A percentile compares a stretch with the other conserved stretches of the same genome.
These are phyloP conservation scores for Champsocephalus esox DNA, from an alignment of 2,797 vertebrate genomes.

Conservation along the genomic window DNA sequence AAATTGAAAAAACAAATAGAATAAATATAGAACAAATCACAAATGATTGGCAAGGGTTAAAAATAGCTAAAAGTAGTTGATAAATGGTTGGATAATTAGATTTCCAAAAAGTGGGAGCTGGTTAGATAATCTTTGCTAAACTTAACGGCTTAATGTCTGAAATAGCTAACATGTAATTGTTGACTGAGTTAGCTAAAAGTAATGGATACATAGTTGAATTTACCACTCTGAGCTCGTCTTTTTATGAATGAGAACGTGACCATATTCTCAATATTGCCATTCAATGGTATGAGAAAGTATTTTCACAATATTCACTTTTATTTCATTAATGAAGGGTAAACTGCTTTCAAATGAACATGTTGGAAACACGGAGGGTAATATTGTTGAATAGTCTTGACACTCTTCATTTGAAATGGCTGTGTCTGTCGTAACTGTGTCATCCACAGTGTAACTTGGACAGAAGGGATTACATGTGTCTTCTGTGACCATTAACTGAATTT, in stretches of 20 bases:
- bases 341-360: neutral
- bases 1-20: neutral
- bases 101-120: neutral
- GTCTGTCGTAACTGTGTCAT: neutral
- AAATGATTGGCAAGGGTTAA: neutral
- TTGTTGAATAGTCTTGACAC: neutral
- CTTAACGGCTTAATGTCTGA: neutral
- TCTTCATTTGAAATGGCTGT: neutral
- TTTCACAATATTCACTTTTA: neutral
- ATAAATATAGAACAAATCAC: too few species aligned
- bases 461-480: slow-evolving; percentile 26
- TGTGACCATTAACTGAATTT: slow-evolving; percentile 49
- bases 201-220: neutral
- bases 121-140: neutral
- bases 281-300: neutral
- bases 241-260: neutral
- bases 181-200: neutral
- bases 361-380: neutral
- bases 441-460: slow-evolving; percentile 3
- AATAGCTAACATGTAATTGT: neutral
- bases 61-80: neutral
- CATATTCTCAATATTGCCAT: neutral
- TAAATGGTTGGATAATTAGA: neutral
- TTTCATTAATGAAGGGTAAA: neutral
- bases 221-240: neutral